Evolutionary conservation across 1,140 invertebrate species (phyloP).

Genomic region (Drosophila guanche): DNA sequence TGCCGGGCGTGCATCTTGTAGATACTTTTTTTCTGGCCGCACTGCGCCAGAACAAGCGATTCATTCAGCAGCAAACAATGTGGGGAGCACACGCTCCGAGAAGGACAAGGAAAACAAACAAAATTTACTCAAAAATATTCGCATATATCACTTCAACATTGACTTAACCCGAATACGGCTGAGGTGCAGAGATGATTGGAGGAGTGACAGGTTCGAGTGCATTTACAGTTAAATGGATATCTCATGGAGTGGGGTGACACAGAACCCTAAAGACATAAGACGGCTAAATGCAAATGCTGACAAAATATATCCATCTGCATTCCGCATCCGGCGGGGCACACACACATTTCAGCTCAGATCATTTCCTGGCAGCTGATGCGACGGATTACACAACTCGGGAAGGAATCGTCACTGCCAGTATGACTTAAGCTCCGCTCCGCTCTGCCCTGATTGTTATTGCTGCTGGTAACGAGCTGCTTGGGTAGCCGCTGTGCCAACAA

Average conservation of each 20-base stretch:
- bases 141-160: conserved; percentile 33
- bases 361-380: conserved; percentile 22
- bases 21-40: conserved; percentile 19
- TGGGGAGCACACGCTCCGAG: neutral
- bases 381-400: conserved; percentile 67
- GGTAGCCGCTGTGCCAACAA: conserved; percentile 70
- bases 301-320: conserved; percentile 45
- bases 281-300: conserved; percentile 62
- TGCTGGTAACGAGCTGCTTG: conserved; percentile 67
- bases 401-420: conserved; percentile 54
- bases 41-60: conserved; percentile 18
- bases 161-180: conserved; percentile 42
- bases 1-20: conserved; percentile 54
- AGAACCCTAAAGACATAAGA: conserved; percentile 61
- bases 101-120: conserved; percentile 48
- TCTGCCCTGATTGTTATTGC: conserved; percentile 24
- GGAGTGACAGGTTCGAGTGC: conserved; percentile 21
- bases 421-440: conserved; percentile 53
- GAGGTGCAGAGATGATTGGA: neutral
- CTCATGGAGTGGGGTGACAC: conserved; percentile 12
- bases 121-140: conserved; percentile 39
- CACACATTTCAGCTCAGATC: conserved; percentile 41
- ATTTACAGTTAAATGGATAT: conserved; percentile 37
- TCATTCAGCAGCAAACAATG: conserved; percentile 30
- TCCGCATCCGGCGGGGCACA: neutral